These are phyloP conservation scores for Labeo catla DNA, from an alignment of 2,113 vertebrate species.

Conservation along the genomic window DNA sequence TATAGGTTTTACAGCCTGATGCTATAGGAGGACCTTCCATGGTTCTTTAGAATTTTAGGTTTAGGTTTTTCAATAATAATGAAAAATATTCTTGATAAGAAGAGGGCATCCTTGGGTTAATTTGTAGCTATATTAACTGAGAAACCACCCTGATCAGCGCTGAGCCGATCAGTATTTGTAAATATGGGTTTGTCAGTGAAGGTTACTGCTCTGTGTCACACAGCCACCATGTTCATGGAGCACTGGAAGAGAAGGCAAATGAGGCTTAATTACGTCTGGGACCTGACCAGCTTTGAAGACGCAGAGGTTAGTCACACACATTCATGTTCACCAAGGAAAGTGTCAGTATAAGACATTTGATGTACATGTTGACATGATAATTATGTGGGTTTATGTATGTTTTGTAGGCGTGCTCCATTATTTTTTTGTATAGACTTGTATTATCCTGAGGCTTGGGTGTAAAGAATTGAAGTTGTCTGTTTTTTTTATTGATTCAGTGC, in stretches of 20 bases:
- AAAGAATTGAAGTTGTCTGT: not conserved
- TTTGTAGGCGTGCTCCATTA: not conserved
- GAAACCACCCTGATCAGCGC: not conserved
- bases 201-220: slow-evolving; percentile 45
- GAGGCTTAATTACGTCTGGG: slow-evolving; percentile 95
- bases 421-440: slow-evolving; percentile 17
- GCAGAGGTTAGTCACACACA: slow-evolving; percentile 82
- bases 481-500: slow-evolving; percentile 17
- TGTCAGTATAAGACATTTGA: not conserved
- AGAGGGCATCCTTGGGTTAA: not conserved
- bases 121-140: not conserved
- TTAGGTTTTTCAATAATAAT: no score
- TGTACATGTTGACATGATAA: not conserved
- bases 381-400: not conserved
- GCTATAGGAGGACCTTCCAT: no score
- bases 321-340: not conserved
- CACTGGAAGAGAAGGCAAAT: slow-evolving; percentile 99
- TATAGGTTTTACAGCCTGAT: no score
- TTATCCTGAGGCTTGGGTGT: slow-evolving; percentile 32
- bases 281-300: slow-evolving; percentile 93
- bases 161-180: not conserved
- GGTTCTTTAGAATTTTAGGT: no score
- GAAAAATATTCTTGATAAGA: not conserved
- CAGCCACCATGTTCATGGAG: slow-evolving; percentile 97
- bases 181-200: slow-evolving; percentile 13